Conservation (phyloP, 2,797 vertebrate species). For the Spinus olivaceus region DNA sequence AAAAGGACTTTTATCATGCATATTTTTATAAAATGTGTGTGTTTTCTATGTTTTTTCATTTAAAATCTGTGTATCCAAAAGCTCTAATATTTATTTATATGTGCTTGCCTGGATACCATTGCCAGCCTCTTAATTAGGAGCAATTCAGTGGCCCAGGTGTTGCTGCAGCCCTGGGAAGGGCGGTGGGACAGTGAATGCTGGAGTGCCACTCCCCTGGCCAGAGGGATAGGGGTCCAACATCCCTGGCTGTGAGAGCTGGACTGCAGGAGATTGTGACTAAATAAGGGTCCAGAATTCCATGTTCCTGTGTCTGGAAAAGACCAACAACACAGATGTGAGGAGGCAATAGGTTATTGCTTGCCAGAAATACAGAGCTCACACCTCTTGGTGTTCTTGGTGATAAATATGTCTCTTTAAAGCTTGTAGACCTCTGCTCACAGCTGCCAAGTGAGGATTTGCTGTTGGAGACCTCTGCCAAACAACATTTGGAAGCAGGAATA, state of each 20-base stretch:
- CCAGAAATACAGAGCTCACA: background rate
- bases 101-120: background rate
- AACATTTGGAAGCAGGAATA: background rate
- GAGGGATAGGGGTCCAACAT: fast-evolving
- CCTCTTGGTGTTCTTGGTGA: background rate
- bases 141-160: background rate
- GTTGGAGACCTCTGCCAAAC: background rate
- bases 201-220: background rate
- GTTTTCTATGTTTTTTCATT: background rate
- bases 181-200: background rate
- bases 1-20: background rate
- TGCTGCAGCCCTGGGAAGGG: background rate
- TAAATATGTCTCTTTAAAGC: constrained; percentile 7
- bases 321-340: background rate
- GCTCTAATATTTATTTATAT: background rate
- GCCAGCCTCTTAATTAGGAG: background rate
- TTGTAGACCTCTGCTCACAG: background rate
- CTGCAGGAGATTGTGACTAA: background rate
- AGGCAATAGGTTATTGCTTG: background rate
- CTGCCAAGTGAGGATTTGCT: background rate
- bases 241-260: background rate
- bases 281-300: background rate
- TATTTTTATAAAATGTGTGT: background rate
- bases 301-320: background rate
- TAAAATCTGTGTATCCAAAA: background rate